Percentiles rank a stretch among this genome's conserved stretches.
phyloP scores from a whole-genome alignment of 2,888 invertebrate genomes.

The Pediacus dermestoides region DNA sequence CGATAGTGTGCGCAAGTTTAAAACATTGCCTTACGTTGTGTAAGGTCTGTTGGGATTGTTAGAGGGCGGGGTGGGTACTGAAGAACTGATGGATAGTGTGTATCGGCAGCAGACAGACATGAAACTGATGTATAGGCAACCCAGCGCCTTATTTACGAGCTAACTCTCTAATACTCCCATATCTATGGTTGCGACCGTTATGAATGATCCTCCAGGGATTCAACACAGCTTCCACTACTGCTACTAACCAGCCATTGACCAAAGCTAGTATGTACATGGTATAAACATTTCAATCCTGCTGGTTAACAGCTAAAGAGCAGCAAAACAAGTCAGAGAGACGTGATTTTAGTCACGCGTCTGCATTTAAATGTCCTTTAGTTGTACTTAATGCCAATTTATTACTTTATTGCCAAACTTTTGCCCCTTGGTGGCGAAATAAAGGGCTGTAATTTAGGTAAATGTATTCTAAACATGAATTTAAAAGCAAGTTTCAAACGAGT shows the following conservation, averaged over 20 bases:
- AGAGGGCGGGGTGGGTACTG: slow-evolving; percentile 14
- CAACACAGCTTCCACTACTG: neutral
- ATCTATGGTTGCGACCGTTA: slow-evolving; percentile 42
- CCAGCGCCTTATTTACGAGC: slow-evolving; percentile 42
- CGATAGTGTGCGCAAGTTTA: slow-evolving; percentile 11
- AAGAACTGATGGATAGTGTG: slow-evolving; percentile 35
- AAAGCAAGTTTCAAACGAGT: too few relatives aligned
- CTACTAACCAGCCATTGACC: neutral
- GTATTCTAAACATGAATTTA: too few relatives aligned
- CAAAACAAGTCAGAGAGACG: too few relatives aligned
- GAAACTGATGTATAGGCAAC: slow-evolving; percentile 41
- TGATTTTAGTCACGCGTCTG: too few relatives aligned
- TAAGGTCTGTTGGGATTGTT: slow-evolving; percentile 20
- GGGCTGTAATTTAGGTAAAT: too few relatives aligned
- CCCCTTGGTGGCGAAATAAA: too few relatives aligned
- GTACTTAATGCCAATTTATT: too few relatives aligned
- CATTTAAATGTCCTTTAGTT: too few relatives aligned
- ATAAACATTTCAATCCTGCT: too few relatives aligned
- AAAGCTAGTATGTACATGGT: neutral
- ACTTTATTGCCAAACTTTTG: too few relatives aligned
- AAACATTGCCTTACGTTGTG: slow-evolving; percentile 11
- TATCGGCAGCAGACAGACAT: slow-evolving; percentile 50
- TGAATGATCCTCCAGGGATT: slow-evolving; percentile 41
- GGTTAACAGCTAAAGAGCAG: too few relatives aligned
- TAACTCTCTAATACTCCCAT: slow-evolving; percentile 40